Conservation (phyloP, 2,888 invertebrate species). For the Elysia crispata region DNA sequence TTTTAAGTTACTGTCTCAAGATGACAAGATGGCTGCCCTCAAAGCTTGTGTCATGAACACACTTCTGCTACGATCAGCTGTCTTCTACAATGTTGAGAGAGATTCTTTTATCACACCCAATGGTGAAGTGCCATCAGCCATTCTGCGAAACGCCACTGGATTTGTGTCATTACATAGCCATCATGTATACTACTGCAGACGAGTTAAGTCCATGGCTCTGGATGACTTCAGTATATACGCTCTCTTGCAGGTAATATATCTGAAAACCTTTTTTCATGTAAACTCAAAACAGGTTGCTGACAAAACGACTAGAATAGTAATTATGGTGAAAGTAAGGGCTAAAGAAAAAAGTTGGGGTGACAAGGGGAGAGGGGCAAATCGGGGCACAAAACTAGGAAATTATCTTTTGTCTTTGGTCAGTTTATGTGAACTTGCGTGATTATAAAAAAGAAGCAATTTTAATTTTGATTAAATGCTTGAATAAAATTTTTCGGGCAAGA, state of each 20-base stretch:
- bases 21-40: constrained; percentile 91
- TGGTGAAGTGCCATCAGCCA: constrained; percentile 89
- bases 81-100: constrained; percentile 92
- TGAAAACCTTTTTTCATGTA: too few species aligned
- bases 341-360: too few species aligned
- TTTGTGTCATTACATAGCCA: constrained; percentile 72
- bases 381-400: too few species aligned
- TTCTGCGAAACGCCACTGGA: constrained; percentile 90
- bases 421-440: too few species aligned
- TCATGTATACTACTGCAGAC: constrained; percentile 73
- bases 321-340: too few species aligned
- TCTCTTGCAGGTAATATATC: constrained; percentile 78
- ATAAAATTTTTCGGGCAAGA: too few species aligned
- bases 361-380: too few species aligned
- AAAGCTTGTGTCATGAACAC: constrained; percentile 83
- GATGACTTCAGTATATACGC: constrained; percentile 93
- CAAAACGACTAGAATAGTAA: too few species aligned
- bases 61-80: constrained; percentile 92
- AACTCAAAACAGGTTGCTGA: too few species aligned
- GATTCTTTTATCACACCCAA: constrained; percentile 88
- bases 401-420: too few species aligned
- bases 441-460: too few species aligned
- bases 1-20: constrained; percentile 95
- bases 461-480: too few species aligned
- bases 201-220: constrained; percentile 79